Conservation (phyloP, 2,113 vertebrate species). For the Strigops habroptila region DNA sequence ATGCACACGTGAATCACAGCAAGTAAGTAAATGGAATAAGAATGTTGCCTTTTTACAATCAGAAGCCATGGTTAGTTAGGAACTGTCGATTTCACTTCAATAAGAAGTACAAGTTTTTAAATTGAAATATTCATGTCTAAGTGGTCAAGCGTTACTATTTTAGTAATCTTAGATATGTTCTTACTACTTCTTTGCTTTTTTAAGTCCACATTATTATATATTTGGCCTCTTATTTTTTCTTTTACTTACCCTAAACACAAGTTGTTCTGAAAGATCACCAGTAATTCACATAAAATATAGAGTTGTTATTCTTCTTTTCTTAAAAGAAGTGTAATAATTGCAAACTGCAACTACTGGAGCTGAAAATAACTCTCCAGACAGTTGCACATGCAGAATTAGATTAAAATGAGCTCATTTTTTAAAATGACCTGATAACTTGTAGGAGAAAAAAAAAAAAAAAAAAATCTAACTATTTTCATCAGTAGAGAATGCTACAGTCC, state of each 20-base stretch:
- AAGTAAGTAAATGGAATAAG: neutral
- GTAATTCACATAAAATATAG: slow-evolving; percentile 64
- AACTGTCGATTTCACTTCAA: neutral
- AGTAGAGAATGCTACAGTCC: slow-evolving; percentile 24
- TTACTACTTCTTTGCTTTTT: neutral
- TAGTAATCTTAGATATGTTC: neutral
- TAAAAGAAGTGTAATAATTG: slow-evolving; percentile 69
- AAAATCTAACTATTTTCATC: slow-evolving; percentile 58
- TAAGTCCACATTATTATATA: neutral
- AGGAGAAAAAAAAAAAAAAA: neutral
- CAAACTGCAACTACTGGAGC: slow-evolving; percentile 68
- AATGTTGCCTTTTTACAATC: neutral
- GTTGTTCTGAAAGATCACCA: slow-evolving; percentile 45
- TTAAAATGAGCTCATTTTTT: slow-evolving; percentile 75
- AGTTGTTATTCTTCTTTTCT: slow-evolving; percentile 67
- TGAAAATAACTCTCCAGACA: slow-evolving; percentile 77
- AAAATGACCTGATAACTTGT: slow-evolving; percentile 73
- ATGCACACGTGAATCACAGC: neutral
- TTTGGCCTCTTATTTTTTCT: neutral
- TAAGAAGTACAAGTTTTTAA: neutral
- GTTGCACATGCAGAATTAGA: slow-evolving; percentile 73
- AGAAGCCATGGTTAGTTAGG: neutral
- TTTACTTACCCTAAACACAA: slow-evolving; percentile 54
- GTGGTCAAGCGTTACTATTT: slow-evolving; percentile 5
- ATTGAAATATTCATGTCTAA: neutral